Percentiles rank a stretch among this genome's conserved stretches.
These are phyloP conservation scores for Tenebrio molitor DNA, from an alignment of 1,140 invertebrate genomes.

Conservation along the genomic window DNA sequence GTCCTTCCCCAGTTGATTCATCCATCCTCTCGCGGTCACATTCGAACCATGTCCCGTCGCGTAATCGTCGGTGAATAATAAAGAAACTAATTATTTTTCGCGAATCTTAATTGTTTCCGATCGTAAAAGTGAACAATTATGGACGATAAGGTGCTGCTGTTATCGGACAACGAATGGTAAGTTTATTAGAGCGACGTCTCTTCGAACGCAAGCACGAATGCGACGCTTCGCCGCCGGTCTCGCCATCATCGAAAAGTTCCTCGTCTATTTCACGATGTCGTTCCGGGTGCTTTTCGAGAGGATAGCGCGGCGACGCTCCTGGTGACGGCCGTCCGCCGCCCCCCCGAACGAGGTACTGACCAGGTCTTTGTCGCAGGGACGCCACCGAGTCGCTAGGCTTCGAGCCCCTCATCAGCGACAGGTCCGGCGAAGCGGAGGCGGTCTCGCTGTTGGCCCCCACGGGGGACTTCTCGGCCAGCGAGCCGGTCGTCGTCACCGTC, in stretches of 20 bases:
- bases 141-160: conserved; percentile 33
- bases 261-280: conserved; percentile 14
- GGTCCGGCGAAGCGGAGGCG: conserved; percentile 48
- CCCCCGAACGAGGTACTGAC: not conserved
- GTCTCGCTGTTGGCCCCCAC: conserved; percentile 49
- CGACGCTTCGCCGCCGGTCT: conserved; percentile 10
- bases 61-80: not conserved
- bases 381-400: conserved; percentile 60
- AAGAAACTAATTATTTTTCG: too few species aligned
- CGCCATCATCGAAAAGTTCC: not conserved
- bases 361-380: conserved; percentile 55
- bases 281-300: conserved; percentile 23
- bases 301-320: conserved; percentile 15
- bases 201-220: too few species aligned
- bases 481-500: not conserved
- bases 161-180: conserved; percentile 40
- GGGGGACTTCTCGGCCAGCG: conserved; percentile 51
- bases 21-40: conserved; percentile 3
- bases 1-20: too few species aligned
- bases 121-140: conserved; percentile 17
- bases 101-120: conserved; percentile 39
- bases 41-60: not conserved
- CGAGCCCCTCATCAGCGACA: conserved; percentile 58
- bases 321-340: not conserved
- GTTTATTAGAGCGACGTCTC: conserved; percentile 19